These are phyloP conservation scores for Scaptomyza tumidula DNA, from an alignment of 2,888 invertebrate genomes.

Conservation along the genomic window DNA sequence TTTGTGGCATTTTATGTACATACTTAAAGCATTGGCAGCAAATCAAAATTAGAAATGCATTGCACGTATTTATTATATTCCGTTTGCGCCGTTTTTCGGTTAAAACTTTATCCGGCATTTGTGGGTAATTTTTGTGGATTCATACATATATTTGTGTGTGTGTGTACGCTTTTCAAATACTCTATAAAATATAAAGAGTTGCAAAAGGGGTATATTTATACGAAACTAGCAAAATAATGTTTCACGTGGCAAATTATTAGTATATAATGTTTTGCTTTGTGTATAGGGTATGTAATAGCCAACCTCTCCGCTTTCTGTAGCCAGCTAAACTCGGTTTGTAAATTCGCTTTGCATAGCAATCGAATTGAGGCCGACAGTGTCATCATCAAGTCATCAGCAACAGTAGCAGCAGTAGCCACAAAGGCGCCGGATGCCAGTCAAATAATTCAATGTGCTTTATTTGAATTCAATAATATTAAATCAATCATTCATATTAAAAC, in stretches of 20 bases:
- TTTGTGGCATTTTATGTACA: slow-evolving; percentile 39
- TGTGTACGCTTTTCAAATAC: slow-evolving; percentile 12
- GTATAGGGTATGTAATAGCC: background rate
- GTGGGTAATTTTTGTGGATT: slow-evolving; percentile 19
- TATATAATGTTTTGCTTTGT: too few relatives aligned
- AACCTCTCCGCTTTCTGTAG: too few relatives aligned
- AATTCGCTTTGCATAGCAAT: slow-evolving; percentile 69
- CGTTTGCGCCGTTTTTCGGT: slow-evolving; percentile 64
- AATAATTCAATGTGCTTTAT: slow-evolving; percentile 64
- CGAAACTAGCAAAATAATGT: too few relatives aligned
- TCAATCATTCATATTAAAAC: slow-evolving; percentile 61
- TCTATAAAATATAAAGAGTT: slow-evolving; percentile 8
- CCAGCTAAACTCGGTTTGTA: slow-evolving; percentile 23
- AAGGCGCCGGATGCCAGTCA: slow-evolving; percentile 29
- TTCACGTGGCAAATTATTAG: too few relatives aligned
- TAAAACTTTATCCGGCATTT: slow-evolving; percentile 52
- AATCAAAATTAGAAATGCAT: slow-evolving; percentile 63
- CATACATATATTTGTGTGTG: slow-evolving; percentile 5
- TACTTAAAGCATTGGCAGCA: slow-evolving; percentile 47
- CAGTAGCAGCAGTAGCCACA: background rate
- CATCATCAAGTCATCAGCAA: slow-evolving; percentile 40
- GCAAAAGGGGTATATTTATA: too few relatives aligned
- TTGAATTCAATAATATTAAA: slow-evolving; percentile 56
- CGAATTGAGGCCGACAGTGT: slow-evolving; percentile 36
- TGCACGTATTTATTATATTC: slow-evolving; percentile 76